Conservation (phyloP, 1,140 invertebrate genomes). For the Ectropis grisescens region DNA sequence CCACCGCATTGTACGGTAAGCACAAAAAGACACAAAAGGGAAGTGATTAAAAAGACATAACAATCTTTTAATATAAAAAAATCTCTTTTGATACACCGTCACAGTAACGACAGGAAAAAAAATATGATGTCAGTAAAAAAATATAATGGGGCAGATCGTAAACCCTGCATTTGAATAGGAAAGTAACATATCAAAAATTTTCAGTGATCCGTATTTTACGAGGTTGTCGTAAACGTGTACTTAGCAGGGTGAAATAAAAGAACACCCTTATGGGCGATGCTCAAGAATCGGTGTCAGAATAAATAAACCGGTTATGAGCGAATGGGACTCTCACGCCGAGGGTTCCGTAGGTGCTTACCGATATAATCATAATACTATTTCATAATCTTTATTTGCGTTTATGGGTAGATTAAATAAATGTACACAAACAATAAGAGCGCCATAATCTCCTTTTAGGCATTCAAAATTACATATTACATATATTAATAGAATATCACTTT, state of each 20-base stretch:
- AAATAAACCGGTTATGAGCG: too few relatives aligned
- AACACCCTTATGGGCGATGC: constrained; percentile 5
- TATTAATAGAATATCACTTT: too few relatives aligned
- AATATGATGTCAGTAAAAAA: constrained; percentile 63
- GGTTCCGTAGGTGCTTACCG: too few relatives aligned
- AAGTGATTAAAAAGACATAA: constrained; percentile 66
- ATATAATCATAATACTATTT: too few relatives aligned
- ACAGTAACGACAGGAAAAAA: constrained; percentile 47
- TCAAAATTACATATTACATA: too few relatives aligned
- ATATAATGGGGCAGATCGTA: constrained; percentile 61
- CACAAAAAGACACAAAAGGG: constrained; percentile 38
- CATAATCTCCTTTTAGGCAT: too few relatives aligned
- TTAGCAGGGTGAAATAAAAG: constrained; percentile 59
- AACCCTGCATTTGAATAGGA: constrained; percentile 66
- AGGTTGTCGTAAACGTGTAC: constrained; percentile 65
- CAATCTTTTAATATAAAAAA: constrained; percentile 54
- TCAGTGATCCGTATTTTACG: constrained; percentile 69
- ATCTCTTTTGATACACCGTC: constrained; percentile 55
- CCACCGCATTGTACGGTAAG: constrained; percentile 36
- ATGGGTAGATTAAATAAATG: too few relatives aligned
- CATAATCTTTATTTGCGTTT: too few relatives aligned
- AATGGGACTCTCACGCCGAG: too few relatives aligned
- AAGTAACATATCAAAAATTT: constrained; percentile 70
- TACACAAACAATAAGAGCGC: too few relatives aligned
- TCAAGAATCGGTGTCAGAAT: too few relatives aligned